phyloP scores from a whole-genome alignment of 2,113 vertebrate genomes.

The Crotalus helleri region DNA sequence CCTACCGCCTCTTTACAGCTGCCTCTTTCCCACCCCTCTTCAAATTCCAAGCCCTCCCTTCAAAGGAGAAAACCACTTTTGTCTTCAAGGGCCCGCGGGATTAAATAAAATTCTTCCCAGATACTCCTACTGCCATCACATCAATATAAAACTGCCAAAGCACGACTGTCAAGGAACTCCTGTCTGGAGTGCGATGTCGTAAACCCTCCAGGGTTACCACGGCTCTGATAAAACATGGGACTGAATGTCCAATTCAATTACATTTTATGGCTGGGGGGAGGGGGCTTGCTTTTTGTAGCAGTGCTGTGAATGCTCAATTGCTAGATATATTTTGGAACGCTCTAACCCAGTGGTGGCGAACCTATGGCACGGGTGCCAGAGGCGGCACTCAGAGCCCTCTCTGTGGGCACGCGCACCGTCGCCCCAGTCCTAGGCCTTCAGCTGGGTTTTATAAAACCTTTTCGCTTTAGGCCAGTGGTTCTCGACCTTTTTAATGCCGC shows the following conservation, averaged over 20 bases:
- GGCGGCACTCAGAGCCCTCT: no score
- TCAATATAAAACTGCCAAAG: conserved; percentile 16
- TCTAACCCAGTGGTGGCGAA: no score
- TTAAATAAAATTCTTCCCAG: not conserved
- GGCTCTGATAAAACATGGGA: not conserved
- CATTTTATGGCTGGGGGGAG: not conserved
- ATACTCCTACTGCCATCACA: conserved; percentile 1
- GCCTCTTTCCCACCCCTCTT: not conserved
- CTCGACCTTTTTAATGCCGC: no score
- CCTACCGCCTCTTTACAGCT: not conserved
- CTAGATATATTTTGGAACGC: conserved; percentile 6
- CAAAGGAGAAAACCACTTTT: not conserved
- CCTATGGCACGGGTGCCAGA: no score
- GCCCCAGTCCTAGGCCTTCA: no score
- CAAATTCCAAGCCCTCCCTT: not conserved
- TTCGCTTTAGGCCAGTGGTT: no score
- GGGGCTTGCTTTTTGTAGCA: not conserved
- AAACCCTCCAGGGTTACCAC: not conserved
- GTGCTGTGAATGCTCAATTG: not conserved
- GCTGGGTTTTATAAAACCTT: no score
- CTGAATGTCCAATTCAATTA: not conserved
- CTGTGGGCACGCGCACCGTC: no score
- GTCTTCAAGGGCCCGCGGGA: no score
- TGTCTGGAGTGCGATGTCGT: conserved; percentile 12
- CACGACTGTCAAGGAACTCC: not conserved